Conservation (phyloP, 2,888 invertebrate species). For the Alentia gelatinosa region DNA sequence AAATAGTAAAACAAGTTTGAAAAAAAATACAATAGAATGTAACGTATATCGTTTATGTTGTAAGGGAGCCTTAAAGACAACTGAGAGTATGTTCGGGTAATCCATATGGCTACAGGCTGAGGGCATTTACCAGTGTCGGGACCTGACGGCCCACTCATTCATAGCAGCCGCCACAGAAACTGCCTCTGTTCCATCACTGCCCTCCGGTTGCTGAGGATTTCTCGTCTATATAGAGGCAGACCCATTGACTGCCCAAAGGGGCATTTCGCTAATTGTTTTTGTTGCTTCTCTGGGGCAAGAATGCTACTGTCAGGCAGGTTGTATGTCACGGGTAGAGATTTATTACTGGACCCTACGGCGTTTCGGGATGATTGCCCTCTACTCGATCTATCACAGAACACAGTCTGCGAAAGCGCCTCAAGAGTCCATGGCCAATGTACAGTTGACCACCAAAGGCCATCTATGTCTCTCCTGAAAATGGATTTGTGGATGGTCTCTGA, state of each 20-base stretch:
- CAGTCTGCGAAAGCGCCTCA: too few relatives aligned
- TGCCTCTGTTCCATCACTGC: neutral
- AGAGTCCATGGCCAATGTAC: too few relatives aligned
- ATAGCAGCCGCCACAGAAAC: neutral
- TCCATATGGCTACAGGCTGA: too few relatives aligned
- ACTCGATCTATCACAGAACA: neutral
- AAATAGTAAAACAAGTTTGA: neutral
- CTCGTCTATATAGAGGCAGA: neutral
- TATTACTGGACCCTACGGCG: neutral
- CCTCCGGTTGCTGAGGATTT: neutral
- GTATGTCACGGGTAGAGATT: neutral
- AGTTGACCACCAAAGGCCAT: too few relatives aligned
- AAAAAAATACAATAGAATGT: neutral
- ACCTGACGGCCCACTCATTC: neutral
- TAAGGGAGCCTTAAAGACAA: too few relatives aligned
- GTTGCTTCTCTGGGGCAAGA: neutral
- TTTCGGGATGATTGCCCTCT: neutral
- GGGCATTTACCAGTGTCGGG: too few relatives aligned
- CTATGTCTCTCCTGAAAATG: too few relatives aligned
- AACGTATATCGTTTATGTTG: neutral
- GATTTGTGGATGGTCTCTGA: too few relatives aligned
- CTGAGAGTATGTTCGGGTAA: too few relatives aligned
- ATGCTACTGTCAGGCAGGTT: neutral
- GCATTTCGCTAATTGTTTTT: slow-evolving; percentile 1
- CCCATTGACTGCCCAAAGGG: neutral